These are phyloP conservation scores for Bombus pascuorum DNA, from an alignment of 1,140 invertebrate genomes.

Conservation along the genomic window DNA sequence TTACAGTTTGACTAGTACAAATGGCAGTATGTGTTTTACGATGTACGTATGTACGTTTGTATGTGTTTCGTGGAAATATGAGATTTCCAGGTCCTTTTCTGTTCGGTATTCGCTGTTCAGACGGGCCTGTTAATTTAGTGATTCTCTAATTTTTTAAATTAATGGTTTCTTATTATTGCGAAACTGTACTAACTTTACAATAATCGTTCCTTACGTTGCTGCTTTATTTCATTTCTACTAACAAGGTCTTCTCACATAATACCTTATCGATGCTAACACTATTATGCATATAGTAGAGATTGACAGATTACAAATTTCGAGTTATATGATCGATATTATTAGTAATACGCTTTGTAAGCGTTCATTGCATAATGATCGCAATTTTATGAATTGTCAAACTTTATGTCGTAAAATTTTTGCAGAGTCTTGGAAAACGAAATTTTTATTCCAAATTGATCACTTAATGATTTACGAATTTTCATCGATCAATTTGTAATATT, in stretches of 20 bases:
- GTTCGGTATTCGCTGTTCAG: too few species aligned
- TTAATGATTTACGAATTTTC: too few species aligned
- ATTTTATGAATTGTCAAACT: not conserved
- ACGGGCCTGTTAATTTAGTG: too few species aligned
- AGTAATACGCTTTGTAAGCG: not conserved
- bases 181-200: not conserved
- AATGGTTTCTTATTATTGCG: not conserved
- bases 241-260: not conserved
- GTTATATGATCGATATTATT: not conserved
- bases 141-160: not conserved
- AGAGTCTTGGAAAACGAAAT: too few species aligned
- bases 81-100: conserved; percentile 4
- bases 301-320: not conserved
- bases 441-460: too few species aligned
- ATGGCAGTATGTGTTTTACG: not conserved
- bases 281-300: not conserved
- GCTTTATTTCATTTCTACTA: not conserved
- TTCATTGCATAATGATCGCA: not conserved
- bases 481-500: not conserved
- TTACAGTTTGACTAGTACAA: not conserved
- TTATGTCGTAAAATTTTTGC: not conserved
- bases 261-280: not conserved
- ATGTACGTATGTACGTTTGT: too few species aligned
- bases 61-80: not conserved
- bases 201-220: not conserved